Percentiles rank a stretch among this genome's conserved stretches.
Conservation (phyloP, 1,140 invertebrate species). For the Tachypleus tridentatus region DNA sequence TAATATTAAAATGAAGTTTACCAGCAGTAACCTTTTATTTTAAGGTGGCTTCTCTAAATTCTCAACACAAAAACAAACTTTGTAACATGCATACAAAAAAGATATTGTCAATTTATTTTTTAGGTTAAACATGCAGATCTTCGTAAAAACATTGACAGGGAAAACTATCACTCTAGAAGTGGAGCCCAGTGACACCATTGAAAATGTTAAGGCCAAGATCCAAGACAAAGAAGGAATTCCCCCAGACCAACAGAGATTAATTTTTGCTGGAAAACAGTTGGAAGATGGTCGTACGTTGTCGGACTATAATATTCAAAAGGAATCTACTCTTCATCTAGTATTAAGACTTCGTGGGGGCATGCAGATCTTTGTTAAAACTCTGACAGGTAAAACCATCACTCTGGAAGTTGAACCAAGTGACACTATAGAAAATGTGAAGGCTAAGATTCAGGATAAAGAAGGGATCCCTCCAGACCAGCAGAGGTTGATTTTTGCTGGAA, state of each 20-base stretch:
- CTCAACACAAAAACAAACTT: too few species aligned
- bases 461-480: slow-evolving; percentile 33
- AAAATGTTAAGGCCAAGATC: slow-evolving; percentile 89
- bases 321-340: slow-evolving; percentile 39
- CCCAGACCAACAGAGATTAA: slow-evolving; percentile 39
- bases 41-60: too few species aligned
- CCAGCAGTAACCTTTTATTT: too few species aligned
- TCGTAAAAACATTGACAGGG: slow-evolving; percentile 46
- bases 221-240: slow-evolving; percentile 49
- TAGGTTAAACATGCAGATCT: slow-evolving; percentile 40
- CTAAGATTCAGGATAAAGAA: slow-evolving; percentile 23
- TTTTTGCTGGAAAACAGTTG: slow-evolving; percentile 42
- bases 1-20: too few species aligned
- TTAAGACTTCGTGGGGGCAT: slow-evolving; percentile 35
- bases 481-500: slow-evolving; percentile 32
- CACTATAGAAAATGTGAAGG: slow-evolving; percentile 41
- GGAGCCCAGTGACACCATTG: slow-evolving; percentile 67
- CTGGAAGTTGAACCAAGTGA: slow-evolving; percentile 45
- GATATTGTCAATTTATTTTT: too few species aligned
- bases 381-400: slow-evolving; percentile 48
- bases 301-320: slow-evolving; percentile 60
- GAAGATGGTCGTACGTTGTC: slow-evolving; percentile 46
- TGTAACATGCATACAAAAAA: too few species aligned
- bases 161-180: slow-evolving; percentile 56
- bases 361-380: slow-evolving; percentile 50